phyloP scores from a whole-genome alignment of 2,797 vertebrate species.

The Enoplosus armatus region DNA sequence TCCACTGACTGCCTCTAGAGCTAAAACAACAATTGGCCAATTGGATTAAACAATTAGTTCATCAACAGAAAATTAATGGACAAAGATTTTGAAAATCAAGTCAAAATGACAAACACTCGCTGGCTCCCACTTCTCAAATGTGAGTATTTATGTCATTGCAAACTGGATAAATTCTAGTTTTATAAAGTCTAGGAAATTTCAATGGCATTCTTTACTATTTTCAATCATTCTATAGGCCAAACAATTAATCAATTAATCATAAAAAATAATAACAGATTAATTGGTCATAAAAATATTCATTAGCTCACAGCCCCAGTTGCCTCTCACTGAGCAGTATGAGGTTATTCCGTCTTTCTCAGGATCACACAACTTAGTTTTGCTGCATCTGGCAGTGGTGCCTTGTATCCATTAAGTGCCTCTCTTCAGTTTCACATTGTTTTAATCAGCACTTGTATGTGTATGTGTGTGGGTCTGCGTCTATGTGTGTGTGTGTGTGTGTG shows the following conservation, averaged over 20 bases:
- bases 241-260: not conserved
- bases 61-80: not conserved
- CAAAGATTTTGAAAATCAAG: not conserved
- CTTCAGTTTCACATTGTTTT: constrained; percentile 79
- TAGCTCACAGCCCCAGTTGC: constrained; percentile 2
- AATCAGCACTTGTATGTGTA: constrained; percentile 67
- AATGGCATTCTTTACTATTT: not conserved
- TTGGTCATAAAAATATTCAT: constrained; percentile 17
- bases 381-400: constrained; percentile 63
- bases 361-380: constrained; percentile 43
- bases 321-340: constrained; percentile 19
- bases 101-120: not conserved
- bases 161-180: not conserved
- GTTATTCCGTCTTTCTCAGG: constrained; percentile 31
- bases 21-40: not conserved
- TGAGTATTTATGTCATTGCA: not conserved
- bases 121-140: not conserved
- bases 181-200: not conserved
- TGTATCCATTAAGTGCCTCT: constrained; percentile 73
- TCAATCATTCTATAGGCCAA: not conserved
- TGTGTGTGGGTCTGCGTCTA: constrained; percentile 31
- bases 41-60: not conserved
- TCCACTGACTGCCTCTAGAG: not conserved
- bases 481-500: constrained; percentile 24
- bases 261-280: not conserved